Conservation (phyloP, 2,888 invertebrate genomes). For the Agriopis aurantiaria region DNA sequence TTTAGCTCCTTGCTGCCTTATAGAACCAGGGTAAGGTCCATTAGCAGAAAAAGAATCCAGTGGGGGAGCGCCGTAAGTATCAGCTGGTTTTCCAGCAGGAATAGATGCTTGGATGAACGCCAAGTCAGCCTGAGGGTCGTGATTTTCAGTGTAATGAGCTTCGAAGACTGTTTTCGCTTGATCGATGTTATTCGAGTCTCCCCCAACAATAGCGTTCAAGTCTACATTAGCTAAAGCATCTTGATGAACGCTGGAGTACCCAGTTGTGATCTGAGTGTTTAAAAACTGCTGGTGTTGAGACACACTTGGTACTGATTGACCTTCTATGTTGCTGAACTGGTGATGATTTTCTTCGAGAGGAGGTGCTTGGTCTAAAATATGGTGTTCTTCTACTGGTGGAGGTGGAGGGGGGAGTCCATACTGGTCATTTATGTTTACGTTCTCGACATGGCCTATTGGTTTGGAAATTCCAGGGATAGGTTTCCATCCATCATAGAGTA, state of each 20-base stretch:
- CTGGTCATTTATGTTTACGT: slow-evolving; percentile 58
- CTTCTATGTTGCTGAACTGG: slow-evolving; percentile 36
- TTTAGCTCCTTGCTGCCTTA: slow-evolving; percentile 78
- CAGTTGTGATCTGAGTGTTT: slow-evolving; percentile 70
- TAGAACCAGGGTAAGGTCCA: slow-evolving; percentile 69
- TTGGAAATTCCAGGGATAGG: slow-evolving; percentile 90
- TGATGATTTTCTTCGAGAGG: slow-evolving; percentile 48
- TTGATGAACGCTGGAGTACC: slow-evolving; percentile 79
- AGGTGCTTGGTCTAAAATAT: slow-evolving; percentile 64
- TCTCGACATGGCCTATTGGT: slow-evolving; percentile 70
- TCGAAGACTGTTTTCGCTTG: slow-evolving; percentile 82
- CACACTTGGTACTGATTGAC: slow-evolving; percentile 38
- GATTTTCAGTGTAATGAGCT: slow-evolving; percentile 80
- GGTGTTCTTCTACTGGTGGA: slow-evolving; percentile 64
- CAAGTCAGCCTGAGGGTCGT: slow-evolving; percentile 57
- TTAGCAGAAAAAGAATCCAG: slow-evolving; percentile 75
- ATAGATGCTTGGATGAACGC: slow-evolving; percentile 50
- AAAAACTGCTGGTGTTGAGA: slow-evolving; percentile 59
- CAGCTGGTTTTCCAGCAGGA: slow-evolving; percentile 61
- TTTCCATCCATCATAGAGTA: slow-evolving; percentile 94
- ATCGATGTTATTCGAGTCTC: slow-evolving; percentile 80
- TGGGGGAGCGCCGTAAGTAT: slow-evolving; percentile 77
- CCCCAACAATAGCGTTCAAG: slow-evolving; percentile 75
- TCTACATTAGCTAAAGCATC: slow-evolving; percentile 78
- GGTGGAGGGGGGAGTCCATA: slow-evolving; percentile 74